phyloP scores from a whole-genome alignment of 2,113 vertebrate species.

The Nymphicus hollandicus region DNA sequence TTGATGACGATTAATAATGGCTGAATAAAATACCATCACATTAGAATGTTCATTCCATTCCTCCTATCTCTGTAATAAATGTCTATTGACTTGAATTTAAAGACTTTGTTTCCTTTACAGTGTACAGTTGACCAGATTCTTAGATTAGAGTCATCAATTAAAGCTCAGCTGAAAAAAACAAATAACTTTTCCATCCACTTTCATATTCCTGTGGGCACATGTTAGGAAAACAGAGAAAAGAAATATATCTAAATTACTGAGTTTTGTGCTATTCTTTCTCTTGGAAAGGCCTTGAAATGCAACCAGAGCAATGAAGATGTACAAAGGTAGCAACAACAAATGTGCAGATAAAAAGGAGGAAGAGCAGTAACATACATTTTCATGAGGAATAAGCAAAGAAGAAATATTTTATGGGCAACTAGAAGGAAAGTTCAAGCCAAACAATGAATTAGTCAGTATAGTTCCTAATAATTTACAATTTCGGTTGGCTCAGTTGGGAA shows the following conservation, averaged over 20 bases:
- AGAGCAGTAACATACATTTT: background rate
- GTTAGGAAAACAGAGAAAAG: background rate
- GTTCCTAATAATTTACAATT: background rate
- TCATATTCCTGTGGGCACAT: background rate
- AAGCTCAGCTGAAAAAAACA: background rate
- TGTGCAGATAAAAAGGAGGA: background rate
- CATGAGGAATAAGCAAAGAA: background rate
- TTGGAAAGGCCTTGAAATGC: background rate
- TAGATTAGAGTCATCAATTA: background rate
- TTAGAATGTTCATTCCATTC: background rate
- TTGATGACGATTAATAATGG: constrained; percentile 23
- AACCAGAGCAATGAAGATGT: background rate
- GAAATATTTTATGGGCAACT: background rate
- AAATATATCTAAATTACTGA: background rate
- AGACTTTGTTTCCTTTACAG: background rate
- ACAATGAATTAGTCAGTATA: background rate
- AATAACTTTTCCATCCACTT: background rate
- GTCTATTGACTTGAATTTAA: background rate
- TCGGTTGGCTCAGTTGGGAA: background rate
- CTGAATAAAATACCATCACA: background rate
- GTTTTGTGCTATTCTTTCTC: background rate
- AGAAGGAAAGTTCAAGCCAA: background rate
- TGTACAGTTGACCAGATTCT: background rate
- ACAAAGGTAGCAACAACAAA: background rate
- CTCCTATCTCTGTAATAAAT: background rate